phyloP scores from a whole-genome alignment of 2,797 vertebrate genomes.

The Catostomus latipinnis region DNA sequence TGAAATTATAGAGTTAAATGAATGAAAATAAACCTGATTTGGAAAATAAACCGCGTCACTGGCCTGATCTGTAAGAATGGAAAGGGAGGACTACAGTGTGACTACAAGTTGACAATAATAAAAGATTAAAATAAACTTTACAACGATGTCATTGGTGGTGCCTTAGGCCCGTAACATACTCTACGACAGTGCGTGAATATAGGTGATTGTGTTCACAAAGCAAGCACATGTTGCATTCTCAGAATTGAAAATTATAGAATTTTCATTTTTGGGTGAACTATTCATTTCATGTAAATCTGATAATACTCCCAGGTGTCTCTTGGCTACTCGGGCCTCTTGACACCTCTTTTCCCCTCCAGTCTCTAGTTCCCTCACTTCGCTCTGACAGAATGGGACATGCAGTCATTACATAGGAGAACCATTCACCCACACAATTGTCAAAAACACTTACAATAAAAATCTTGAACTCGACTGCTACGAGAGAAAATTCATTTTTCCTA shows the following conservation, averaged over 20 bases:
- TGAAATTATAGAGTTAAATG: background rate
- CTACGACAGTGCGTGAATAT: too few relatives aligned
- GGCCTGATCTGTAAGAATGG: background rate
- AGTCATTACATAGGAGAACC: slow-evolving; percentile 75
- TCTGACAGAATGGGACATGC: slow-evolving; percentile 10
- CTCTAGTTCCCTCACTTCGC: background rate
- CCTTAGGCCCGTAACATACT: too few relatives aligned
- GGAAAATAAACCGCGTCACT: background rate
- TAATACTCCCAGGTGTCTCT: too few relatives aligned
- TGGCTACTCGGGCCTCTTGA: too few relatives aligned
- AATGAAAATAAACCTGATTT: background rate
- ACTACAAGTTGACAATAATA: background rate
- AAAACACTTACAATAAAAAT: slow-evolving; percentile 76
- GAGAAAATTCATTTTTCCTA: slow-evolving; percentile 67
- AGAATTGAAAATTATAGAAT: too few relatives aligned
- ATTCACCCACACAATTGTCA: slow-evolving; percentile 83
- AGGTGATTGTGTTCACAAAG: too few relatives aligned
- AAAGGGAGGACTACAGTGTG: background rate
- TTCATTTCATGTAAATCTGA: too few relatives aligned
- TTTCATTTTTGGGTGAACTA: too few relatives aligned
- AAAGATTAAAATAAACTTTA: background rate
- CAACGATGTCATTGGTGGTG: too few relatives aligned
- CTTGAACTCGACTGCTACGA: background rate
- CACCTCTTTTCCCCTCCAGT: too few relatives aligned
- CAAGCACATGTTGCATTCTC: too few relatives aligned